Percentiles rank a stretch among this genome's conserved stretches.
Evolutionary conservation across 2,888 invertebrate species (phyloP).

Genomic region (Teleogryllus oceanicus): DNA sequence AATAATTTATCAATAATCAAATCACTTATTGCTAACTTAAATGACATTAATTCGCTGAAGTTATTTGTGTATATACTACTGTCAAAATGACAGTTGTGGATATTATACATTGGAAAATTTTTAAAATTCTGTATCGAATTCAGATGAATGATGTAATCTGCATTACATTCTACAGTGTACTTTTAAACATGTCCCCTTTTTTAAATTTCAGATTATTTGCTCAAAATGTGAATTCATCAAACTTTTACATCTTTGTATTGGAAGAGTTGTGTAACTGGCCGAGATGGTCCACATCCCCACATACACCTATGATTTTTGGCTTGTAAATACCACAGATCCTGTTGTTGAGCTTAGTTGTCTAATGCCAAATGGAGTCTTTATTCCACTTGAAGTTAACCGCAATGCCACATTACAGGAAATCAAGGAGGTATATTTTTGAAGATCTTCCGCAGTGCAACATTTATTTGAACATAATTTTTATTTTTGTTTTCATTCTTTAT

Average conservation of each 20-base stretch:
- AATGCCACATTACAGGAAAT: conserved; percentile 80
- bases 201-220: not conserved
- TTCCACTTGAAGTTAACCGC: conserved; percentile 67
- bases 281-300: conserved; percentile 50
- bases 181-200: not conserved
- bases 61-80: no score
- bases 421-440: conserved; percentile 65
- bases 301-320: conserved; percentile 55
- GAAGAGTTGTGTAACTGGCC: not conserved
- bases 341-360: conserved; percentile 72
- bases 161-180: no score
- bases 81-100: no score
- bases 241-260: not conserved
- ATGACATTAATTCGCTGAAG: no score
- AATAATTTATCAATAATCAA: no score
- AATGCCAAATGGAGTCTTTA: conserved; percentile 82
- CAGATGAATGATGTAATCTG: no score
- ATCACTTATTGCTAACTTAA: no score
- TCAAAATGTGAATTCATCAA: not conserved
- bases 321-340: conserved; percentile 43
- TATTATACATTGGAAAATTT: no score
- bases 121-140: no score
- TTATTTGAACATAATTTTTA: no score
- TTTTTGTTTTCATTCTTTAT: conserved; percentile 40
- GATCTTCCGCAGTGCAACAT: no score